Percentiles rank a stretch among this genome's conserved stretches.
Evolutionary conservation across 2,113 vertebrate species (phyloP).

Genomic region (Amblyopsis rosae): DNA sequence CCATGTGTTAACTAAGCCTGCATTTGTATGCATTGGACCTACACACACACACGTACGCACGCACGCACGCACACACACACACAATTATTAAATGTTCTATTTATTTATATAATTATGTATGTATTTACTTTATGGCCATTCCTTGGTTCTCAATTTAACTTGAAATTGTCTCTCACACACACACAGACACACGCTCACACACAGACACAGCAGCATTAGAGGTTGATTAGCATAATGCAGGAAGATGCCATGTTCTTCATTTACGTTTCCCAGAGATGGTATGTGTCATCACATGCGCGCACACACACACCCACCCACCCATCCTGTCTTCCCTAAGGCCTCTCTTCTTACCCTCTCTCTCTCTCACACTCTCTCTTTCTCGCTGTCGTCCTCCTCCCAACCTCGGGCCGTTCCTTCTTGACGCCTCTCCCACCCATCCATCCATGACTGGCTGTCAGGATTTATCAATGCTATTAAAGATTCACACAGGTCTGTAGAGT

Average conservation of each 20-base stretch:
- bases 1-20: conserved; percentile 1
- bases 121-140: too few species aligned
- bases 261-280: conserved; percentile 42
- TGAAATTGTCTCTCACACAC: too few species aligned
- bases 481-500: conserved; percentile 9
- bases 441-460: conserved; percentile 29
- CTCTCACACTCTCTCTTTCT: not conserved
- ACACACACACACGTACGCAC: not conserved
- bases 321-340: conserved; percentile 4
- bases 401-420: not conserved
- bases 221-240: conserved; percentile 53
- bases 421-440: not conserved
- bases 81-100: too few species aligned
- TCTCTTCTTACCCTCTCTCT: conserved; percentile 1
- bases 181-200: too few species aligned
- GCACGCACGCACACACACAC: too few species aligned
- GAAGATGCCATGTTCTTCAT: conserved; percentile 43
- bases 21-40: conserved; percentile 8
- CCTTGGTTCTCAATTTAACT: too few species aligned
- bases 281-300: conserved; percentile 23
- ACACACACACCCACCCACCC: conserved; percentile 7
- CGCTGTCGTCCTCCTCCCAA: not conserved
- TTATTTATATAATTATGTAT: too few species aligned
- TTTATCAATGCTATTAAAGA: conserved; percentile 45
- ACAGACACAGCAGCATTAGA: conserved; percentile 18